Evolutionary conservation across 2,888 invertebrate species (phyloP), one percentile per base, ranked within the genome.

Genomic region (Drosophila nr. fundita): DNA sequence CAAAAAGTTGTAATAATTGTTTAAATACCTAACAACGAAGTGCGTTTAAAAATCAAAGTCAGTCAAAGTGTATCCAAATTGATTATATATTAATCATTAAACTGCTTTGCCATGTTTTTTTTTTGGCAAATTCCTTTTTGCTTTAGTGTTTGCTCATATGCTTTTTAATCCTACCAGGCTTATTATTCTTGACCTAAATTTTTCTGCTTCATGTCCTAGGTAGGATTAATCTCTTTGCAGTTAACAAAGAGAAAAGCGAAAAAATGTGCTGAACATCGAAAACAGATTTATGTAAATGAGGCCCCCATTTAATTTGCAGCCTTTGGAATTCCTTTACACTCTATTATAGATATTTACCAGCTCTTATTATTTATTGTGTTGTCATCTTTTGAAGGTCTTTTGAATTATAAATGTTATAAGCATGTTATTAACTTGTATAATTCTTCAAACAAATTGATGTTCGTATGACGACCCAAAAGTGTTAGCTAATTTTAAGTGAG

Each of bases 171-270:
- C 72, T 66, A 68, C 68, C 64, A 74, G 68, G 71, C 71, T 68
- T 68, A 78, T 80, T 76, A 89, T 87, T 85, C 87, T 89, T 86
- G 89, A 87, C 86, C 89, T 87, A 86, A 85, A 84, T 89, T 78
- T 73, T 61, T 73, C 68, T 73, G 68, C 78, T 81, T 73, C 70
- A 87, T 70, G 66, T 55, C 55, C 45, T 81, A 70, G 82, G 68
- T 68, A 65, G 50, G 58, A 71, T 70, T 60, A 58, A 52, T 68
- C 64, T 68, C 73, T 73, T 68, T 40, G 32, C 52, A 52, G 27
- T 30, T 45, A 52, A 48, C 61, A 67, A 67, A 73, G 74, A 67
- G 67, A 55, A 29, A 21, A 57, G 40, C 5, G 21, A 71, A 48
- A 52, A 34, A 36, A 54, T 58, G 49, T 55, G 45, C 48, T 57